Evolutionary conservation across 30 jellyfish, hydroid and myxozoan genomes (phyloP).

Genomic region (Turritopsis rubra): DNA sequence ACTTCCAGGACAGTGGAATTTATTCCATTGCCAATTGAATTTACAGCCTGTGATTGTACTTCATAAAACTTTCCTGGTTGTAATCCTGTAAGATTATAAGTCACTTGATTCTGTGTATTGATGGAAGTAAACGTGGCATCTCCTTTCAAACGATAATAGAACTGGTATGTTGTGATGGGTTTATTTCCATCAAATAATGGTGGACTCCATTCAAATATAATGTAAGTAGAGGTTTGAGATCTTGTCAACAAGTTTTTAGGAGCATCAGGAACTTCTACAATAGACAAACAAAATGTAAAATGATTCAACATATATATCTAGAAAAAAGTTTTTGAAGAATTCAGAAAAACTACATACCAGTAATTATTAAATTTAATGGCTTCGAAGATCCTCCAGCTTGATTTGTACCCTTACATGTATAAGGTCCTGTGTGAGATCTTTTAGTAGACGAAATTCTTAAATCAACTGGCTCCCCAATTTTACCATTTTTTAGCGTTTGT

Average conservation of each 20-base stretch:
- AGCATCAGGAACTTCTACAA: constrained; percentile 5
- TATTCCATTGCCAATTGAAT: not conserved
- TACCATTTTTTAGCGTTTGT: not conserved
- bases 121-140: not conserved
- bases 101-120: not conserved
- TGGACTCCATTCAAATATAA: not conserved
- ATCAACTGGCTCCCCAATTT: not conserved
- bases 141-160: not conserved
- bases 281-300: not conserved
- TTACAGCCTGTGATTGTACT: not conserved
- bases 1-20: not conserved
- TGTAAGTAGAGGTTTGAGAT: not conserved
- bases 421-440: not conserved
- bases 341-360: constrained; percentile 1
- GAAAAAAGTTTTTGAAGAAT: no score
- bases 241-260: not conserved
- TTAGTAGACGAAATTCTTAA: not conserved
- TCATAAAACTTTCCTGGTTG: not conserved
- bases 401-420: not conserved
- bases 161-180: not conserved
- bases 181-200: not conserved
- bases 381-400: not conserved
- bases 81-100: not conserved
- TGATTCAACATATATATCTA: no score
- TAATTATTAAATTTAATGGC: not conserved